These are phyloP conservation scores for Tenualosa thibaudeaui DNA, from an alignment of 2,797 vertebrate genomes.

Conservation along the genomic window DNA sequence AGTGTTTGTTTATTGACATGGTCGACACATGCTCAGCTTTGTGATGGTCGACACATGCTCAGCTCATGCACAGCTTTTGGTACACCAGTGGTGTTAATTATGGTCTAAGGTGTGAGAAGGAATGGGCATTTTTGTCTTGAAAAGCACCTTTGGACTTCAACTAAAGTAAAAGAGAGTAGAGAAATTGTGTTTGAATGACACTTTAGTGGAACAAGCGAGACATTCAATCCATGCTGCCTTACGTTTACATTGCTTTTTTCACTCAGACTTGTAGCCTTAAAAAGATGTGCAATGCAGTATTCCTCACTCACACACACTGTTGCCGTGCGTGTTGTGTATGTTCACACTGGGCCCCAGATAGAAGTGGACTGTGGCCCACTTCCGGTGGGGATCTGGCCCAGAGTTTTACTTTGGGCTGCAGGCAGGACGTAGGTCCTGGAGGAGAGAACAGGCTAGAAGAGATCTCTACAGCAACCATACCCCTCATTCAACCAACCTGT, in stretches of 20 bases:
- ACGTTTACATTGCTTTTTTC: constrained; percentile 87
- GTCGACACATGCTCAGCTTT: constrained; percentile 3
- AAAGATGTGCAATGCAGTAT: constrained; percentile 74
- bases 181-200: constrained; percentile 5
- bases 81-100: not conserved
- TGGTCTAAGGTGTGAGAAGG: not conserved
- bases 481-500: not conserved
- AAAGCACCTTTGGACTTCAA: constrained; percentile 36
- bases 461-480: not conserved
- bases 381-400: not conserved
- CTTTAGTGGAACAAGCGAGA: constrained; percentile 63
- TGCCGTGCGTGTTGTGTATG: no score
- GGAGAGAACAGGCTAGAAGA: not conserved
- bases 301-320: constrained; percentile 41
- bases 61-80: not conserved
- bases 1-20: not conserved
- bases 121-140: not conserved
- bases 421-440: no score
- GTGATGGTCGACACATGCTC: no score
- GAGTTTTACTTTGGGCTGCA: not conserved
- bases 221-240: constrained; percentile 89
- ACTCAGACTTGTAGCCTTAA: constrained; percentile 93
- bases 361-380: no score
- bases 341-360: no score
- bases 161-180: not conserved